Conservation (phyloP, 2,113 vertebrate species). For the Rana temporaria region DNA sequence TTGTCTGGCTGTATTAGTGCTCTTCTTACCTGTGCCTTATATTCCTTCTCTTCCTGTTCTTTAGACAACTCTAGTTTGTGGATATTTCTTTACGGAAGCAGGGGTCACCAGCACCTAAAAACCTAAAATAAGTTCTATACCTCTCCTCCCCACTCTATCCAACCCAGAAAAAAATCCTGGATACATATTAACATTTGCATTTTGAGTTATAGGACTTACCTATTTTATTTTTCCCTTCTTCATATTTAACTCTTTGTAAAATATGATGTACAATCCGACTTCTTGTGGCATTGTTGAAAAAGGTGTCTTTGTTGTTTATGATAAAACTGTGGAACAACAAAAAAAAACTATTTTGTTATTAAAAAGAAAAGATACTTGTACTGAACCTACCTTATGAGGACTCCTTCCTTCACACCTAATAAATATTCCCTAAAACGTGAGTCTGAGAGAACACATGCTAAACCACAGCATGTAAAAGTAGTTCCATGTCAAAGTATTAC, state of each 20-base stretch:
- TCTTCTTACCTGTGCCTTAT: too few species aligned
- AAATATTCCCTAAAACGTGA: background rate
- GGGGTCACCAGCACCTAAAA: background rate
- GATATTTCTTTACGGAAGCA: too few species aligned
- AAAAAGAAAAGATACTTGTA: background rate
- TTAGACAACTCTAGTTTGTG: too few species aligned
- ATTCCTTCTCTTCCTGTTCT: too few species aligned
- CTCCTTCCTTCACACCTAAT: too few species aligned
- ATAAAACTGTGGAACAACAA: conserved; percentile 83
- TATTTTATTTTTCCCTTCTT: conserved; percentile 95
- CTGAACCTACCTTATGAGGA: too few species aligned
- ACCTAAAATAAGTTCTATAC: background rate
- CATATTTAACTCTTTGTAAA: conserved; percentile 92
- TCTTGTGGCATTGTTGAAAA: conserved; percentile 94
- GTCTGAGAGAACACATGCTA: too few species aligned
- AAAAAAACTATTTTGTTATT: conserved; percentile 57
- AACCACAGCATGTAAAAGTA: too few species aligned
- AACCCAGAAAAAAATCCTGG: too few species aligned
- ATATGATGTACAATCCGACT: conserved; percentile 95
- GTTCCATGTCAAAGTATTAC: too few species aligned
- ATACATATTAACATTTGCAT: too few species aligned
- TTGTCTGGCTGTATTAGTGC: too few species aligned
- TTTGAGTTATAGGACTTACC: conserved; percentile 73
- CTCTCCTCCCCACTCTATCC: background rate
- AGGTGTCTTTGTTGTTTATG: conserved; percentile 95